Conservation (phyloP, 2,797 vertebrate genomes). For the Arrhamphus sclerolepis region DNA sequence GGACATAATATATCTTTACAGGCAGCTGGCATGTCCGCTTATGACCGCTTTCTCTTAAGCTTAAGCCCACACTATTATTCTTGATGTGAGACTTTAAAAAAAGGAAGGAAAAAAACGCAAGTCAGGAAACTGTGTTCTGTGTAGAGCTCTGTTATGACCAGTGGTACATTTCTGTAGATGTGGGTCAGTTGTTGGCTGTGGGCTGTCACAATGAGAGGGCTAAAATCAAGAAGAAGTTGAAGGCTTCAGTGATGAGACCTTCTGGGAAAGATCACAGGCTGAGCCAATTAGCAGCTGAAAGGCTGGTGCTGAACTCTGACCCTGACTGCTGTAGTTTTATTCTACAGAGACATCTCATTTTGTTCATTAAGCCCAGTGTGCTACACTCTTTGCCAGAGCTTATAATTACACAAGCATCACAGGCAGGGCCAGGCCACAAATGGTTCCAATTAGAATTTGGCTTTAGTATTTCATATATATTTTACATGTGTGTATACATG, state of each 20-base stretch:
- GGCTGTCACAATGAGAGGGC: constrained; percentile 61
- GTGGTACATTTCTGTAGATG: constrained; percentile 29
- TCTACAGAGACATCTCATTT: constrained; percentile 68
- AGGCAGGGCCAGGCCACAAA: constrained; percentile 47
- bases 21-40: not conserved
- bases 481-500: no score
- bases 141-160: constrained; percentile 30
- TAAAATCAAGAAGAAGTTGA: constrained; percentile 50
- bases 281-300: constrained; percentile 77
- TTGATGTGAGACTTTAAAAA: constrained; percentile 29
- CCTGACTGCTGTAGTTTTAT: constrained; percentile 54
- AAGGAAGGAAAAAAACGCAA: constrained; percentile 15
- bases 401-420: constrained; percentile 61
- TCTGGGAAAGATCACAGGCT: constrained; percentile 67
- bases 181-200: constrained; percentile 53
- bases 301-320: constrained; percentile 67
- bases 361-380: constrained; percentile 70
- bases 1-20: constrained; percentile 7
- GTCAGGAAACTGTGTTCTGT: constrained; percentile 23
- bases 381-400: constrained; percentile 44
- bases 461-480: constrained; percentile 32
- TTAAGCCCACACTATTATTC: constrained; percentile 14
- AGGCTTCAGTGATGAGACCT: constrained; percentile 61
- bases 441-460: constrained; percentile 61
- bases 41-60: constrained; percentile 8